These are phyloP conservation scores for Pampusana beccarii DNA, from an alignment of 2,113 vertebrate genomes.

Conservation along the genomic window DNA sequence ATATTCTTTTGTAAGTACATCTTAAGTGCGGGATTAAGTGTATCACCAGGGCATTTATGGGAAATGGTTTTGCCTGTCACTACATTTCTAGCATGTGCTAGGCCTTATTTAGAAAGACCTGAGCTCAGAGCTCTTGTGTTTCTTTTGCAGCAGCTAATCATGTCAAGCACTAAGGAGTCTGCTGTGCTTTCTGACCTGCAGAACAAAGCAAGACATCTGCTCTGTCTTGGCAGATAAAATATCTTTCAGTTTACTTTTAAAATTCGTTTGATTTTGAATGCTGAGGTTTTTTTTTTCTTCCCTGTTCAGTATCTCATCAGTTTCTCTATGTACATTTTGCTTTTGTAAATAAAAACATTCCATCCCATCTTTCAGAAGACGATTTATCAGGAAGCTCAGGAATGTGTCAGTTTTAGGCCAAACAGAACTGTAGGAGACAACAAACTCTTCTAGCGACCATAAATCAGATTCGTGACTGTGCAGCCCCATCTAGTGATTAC, in stretches of 20 bases:
- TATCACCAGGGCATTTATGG: neutral
- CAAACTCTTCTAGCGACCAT: neutral
- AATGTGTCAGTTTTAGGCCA: neutral
- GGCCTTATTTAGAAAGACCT: neutral
- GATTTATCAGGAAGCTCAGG: neutral
- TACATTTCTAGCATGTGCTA: neutral
- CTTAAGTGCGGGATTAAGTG: neutral
- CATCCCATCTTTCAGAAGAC: neutral
- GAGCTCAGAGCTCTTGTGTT: neutral
- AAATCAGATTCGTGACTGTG: constrained; percentile 64
- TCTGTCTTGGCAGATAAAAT: neutral
- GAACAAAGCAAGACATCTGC: neutral
- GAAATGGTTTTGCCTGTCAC: neutral
- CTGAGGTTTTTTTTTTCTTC: neutral
- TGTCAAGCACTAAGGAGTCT: neutral
- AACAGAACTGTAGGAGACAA: neutral
- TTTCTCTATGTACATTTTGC: neutral
- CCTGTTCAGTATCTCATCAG: neutral
- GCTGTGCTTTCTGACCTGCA: neutral
- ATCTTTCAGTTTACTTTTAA: neutral
- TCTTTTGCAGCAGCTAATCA: neutral
- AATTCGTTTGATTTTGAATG: constrained; percentile 13
- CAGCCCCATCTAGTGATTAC: constrained; percentile 58
- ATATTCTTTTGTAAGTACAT: neutral
- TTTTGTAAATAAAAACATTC: constrained; percentile 17